Base-by-base conservation (phyloP, 2,888 invertebrate genomes). In the Azorinus chamasolen region DNA sequence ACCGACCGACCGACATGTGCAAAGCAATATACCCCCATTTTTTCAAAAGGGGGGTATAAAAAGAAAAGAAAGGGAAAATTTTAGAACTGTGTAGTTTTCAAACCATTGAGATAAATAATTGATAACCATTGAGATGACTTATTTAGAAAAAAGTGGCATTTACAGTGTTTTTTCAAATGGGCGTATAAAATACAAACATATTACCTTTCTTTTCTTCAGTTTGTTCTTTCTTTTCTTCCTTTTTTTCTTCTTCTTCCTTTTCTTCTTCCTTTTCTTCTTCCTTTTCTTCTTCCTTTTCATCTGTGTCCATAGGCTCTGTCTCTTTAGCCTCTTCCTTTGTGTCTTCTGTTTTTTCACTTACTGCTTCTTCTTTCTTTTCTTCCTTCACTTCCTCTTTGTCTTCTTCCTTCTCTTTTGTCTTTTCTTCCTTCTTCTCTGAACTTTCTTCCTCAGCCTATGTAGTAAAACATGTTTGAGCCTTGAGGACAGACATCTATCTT, bases 221-320 rank as follows among this genome's bases (percentile, higher is more conserved):
- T 50, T 74, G 62, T 18, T 70, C 50, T 39, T 64, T 83, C 20
- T 84, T 86, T 75, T 93, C 91, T 71, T 93, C 94, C 71, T 94
- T 94, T 63, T 95, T 94, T 88, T 81, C 55, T 94, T 91, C 77
- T 86, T 86, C 72, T 95, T 79, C 71, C 25, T 73, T 55, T 22
- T 55, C 72, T 37, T 63, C 72, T 16, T 82, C 66, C 20, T 66
- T 92, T 43, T 48, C 32, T 48, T 46, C 48, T 27, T 61, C 27
- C 46, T 27, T 27, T 6, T 10, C 50, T 50, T 43, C 55, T n/a
- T 25, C 45, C 46, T 46, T 57, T 55, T 48, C 65, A n/a, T 66
- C 58, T 10, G 32, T 32, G 10, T 51, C 43, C 25, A n/a, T 71
- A 43, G 27, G 24, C 25, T 57, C 32, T 22, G 55, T 54, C 37